phyloP scores from a whole-genome alignment of 1,140 invertebrate species.

The Zaprionus nigranus region DNA sequence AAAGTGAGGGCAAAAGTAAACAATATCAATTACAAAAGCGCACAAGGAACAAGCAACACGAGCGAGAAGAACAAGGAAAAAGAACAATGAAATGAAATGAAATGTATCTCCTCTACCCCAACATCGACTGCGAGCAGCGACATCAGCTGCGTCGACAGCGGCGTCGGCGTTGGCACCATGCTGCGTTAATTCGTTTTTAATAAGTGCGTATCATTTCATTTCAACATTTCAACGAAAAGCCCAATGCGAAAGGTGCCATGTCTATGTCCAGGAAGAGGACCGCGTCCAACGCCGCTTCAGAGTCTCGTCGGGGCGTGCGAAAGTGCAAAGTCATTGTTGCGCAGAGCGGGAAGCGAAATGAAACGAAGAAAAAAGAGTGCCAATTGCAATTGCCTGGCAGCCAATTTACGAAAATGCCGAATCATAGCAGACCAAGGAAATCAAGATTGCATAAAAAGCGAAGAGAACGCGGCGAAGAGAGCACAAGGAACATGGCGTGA shows the following conservation, averaged over 20 bases:
- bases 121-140: constrained; percentile 24
- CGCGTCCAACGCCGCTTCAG: constrained; percentile 37
- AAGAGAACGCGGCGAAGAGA: not conserved
- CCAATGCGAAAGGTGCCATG: constrained; percentile 7
- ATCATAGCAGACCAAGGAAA: constrained; percentile 81
- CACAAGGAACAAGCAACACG: constrained; percentile 54
- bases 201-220: constrained; percentile 83
- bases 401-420: constrained; percentile 82
- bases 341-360: constrained; percentile 45
- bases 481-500: constrained; percentile 44
- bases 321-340: constrained; percentile 51
- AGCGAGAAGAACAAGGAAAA: constrained; percentile 36
- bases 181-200: constrained; percentile 83
- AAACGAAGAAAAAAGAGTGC: constrained; percentile 65
- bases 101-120: not conserved
- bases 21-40: constrained; percentile 74
- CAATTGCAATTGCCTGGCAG: constrained; percentile 82
- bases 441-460: constrained; percentile 70
- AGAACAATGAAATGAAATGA: constrained; percentile 47
- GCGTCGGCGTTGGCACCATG: constrained; percentile 63
- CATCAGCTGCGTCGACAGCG: constrained; percentile 53
- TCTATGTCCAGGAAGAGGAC: constrained; percentile 40
- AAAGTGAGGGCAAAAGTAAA: constrained; percentile 37
- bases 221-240: constrained; percentile 76
- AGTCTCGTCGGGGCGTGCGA: constrained; percentile 41